Conservation (phyloP, 1,140 invertebrate genomes). For the Habropoda laboriosa region DNA sequence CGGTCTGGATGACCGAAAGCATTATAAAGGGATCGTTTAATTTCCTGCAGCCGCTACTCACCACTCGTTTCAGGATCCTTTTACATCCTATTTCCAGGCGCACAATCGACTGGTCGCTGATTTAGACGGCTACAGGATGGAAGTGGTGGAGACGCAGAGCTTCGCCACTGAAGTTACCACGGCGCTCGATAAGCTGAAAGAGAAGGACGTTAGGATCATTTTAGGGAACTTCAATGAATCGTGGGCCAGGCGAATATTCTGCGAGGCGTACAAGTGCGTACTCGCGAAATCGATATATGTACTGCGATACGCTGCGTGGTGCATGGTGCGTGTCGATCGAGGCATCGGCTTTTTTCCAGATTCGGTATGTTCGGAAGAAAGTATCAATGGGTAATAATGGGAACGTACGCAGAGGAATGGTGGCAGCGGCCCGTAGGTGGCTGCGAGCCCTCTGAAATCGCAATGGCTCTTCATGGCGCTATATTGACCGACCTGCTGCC, state of each 20-base stretch:
- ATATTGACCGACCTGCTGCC: conserved; percentile 93
- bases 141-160: conserved; percentile 95
- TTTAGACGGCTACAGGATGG: conserved; percentile 90
- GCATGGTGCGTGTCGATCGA: background rate
- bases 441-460: conserved; percentile 90
- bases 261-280: conserved; percentile 91
- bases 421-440: conserved; percentile 86
- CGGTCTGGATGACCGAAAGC: no score
- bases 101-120: conserved; percentile 96
- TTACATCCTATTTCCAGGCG: conserved; percentile 83
- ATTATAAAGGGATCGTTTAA: no score
- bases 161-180: conserved; percentile 95
- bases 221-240: conserved; percentile 97
- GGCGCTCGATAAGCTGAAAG: conserved; percentile 92
- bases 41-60: no score
- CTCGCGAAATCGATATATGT: background rate
- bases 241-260: conserved; percentile 96
- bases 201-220: conserved; percentile 97
- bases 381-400: conserved; percentile 98
- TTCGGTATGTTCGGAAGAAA: conserved; percentile 94
- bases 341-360: conserved; percentile 73
- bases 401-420: conserved; percentile 90
- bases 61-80: background rate
- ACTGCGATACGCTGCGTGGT: no score
- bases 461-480: conserved; percentile 93